These are phyloP conservation scores for Araneus ventricosus DNA, from an alignment of 1,140 invertebrate genomes.

Conservation along the genomic window DNA sequence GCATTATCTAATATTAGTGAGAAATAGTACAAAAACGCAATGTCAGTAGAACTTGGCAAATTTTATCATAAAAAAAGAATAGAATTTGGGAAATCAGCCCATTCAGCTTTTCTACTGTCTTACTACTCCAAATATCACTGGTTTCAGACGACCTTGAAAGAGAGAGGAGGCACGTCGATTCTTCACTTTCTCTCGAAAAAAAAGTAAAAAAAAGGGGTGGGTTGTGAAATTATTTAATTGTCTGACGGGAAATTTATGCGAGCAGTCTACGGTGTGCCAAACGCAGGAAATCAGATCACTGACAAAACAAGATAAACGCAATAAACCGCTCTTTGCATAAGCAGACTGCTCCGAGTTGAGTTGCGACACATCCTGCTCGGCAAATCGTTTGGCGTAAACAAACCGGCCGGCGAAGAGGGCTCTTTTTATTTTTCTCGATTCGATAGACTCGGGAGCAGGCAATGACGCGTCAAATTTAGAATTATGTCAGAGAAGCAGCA, in stretches of 20 bases:
- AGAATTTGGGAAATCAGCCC: too few relatives aligned
- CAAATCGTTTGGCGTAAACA: constrained; percentile 41
- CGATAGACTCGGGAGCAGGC: neutral
- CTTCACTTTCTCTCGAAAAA: neutral
- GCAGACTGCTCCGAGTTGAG: neutral
- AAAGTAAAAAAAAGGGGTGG: neutral
- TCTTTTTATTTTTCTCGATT: neutral
- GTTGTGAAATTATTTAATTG: neutral
- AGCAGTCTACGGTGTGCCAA: neutral
- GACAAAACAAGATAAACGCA: constrained; percentile 26
- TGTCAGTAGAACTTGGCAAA: too few relatives aligned
- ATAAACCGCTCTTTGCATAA: neutral
- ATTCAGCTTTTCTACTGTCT: too few relatives aligned
- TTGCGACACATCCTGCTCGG: neutral
- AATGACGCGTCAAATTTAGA: neutral
- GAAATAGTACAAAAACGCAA: too few relatives aligned
- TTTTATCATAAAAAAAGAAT: too few relatives aligned
- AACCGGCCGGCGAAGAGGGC: neutral
- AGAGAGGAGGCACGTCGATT: neutral
- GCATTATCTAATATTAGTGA: too few relatives aligned
- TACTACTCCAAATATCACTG: too few relatives aligned
- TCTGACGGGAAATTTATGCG: neutral
- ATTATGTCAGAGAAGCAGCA: neutral
- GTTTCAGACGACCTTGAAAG: neutral
- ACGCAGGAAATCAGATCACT: constrained; percentile 23